Conservation (phyloP, 2,888 invertebrate species). For the Coronaproctus castanopsis region DNA sequence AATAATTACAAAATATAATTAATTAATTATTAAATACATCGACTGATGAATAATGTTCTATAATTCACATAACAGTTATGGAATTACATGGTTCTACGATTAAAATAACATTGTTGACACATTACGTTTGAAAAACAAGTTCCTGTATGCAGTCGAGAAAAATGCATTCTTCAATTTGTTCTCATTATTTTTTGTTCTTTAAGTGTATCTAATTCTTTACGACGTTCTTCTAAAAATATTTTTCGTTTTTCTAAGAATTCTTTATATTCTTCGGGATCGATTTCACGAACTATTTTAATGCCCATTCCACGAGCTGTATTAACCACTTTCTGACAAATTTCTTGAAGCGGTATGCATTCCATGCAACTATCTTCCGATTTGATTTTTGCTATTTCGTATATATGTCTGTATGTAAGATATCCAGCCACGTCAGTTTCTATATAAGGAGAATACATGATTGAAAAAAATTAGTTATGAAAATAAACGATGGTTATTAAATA, state of each 20-base stretch:
- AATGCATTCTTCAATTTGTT: conserved; percentile 30
- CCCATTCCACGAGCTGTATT: conserved; percentile 62
- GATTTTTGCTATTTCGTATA: conserved; percentile 95
- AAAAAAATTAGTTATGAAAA: no score
- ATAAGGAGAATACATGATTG: conserved; percentile 19
- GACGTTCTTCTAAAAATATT: conserved; percentile 46
- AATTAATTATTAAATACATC: no score
- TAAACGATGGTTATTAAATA: no score
- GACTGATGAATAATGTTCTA: no score
- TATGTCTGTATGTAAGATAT: conserved; percentile 76
- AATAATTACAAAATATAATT: no score
- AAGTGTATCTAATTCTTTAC: conserved; percentile 54
- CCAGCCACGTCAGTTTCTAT: conserved; percentile 60
- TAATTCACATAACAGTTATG: no score
- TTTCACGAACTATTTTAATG: conserved; percentile 55
- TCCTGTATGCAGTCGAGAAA: neutral
- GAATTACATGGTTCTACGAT: no score
- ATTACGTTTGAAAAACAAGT: neutral
- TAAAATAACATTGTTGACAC: neutral
- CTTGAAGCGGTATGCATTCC: conserved; percentile 39
- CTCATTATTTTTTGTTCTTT: conserved; percentile 80
- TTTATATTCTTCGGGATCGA: conserved; percentile 60
- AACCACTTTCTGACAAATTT: conserved; percentile 60
- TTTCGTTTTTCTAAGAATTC: conserved; percentile 60
- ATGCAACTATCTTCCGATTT: conserved; percentile 68